Conservation (phyloP, 2,113 vertebrate species). For the Hippocampus barbouri region DNA sequence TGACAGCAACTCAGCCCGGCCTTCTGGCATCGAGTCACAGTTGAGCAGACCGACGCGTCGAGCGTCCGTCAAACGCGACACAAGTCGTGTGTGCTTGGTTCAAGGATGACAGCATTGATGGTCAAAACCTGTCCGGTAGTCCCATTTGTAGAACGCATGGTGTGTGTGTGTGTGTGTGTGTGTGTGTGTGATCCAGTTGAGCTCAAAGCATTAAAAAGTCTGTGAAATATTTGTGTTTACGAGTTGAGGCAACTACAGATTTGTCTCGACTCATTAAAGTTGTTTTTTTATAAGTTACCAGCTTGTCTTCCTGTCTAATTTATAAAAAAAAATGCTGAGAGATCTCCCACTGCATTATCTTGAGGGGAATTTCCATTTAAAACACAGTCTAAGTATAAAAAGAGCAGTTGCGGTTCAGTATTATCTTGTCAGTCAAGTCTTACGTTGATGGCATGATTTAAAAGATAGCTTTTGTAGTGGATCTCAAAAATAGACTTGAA, state of each 20-base stretch:
- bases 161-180: conserved; percentile 6
- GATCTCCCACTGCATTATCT: background rate
- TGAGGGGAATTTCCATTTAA: too few relatives aligned
- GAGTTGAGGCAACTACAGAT: conserved; percentile 50
- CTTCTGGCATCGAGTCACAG: conserved; percentile 58
- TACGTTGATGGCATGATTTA: too few relatives aligned
- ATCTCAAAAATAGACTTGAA: too few relatives aligned
- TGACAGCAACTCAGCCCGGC: conserved; percentile 72
- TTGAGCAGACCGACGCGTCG: conserved; percentile 16
- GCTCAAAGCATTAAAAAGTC: conserved; percentile 10
- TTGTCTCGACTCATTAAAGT: conserved; percentile 57
- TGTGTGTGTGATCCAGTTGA: conserved; percentile 3
- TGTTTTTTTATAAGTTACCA: conserved; percentile 51
- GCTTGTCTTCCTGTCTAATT: background rate
- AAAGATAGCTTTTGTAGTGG: too few relatives aligned
- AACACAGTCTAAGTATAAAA: too few relatives aligned
- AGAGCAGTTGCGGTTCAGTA: too few relatives aligned
- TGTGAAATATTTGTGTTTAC: conserved; percentile 53
- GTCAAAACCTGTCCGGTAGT: background rate
- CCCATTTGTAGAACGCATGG: background rate
- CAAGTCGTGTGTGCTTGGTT: background rate
- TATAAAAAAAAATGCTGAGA: background rate
- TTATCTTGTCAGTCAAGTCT: too few relatives aligned
- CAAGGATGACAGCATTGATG: background rate
- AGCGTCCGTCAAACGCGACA: conserved; percentile 5